Conservation (phyloP, 2,888 invertebrate genomes). For the Metallyticus violacea region DNA sequence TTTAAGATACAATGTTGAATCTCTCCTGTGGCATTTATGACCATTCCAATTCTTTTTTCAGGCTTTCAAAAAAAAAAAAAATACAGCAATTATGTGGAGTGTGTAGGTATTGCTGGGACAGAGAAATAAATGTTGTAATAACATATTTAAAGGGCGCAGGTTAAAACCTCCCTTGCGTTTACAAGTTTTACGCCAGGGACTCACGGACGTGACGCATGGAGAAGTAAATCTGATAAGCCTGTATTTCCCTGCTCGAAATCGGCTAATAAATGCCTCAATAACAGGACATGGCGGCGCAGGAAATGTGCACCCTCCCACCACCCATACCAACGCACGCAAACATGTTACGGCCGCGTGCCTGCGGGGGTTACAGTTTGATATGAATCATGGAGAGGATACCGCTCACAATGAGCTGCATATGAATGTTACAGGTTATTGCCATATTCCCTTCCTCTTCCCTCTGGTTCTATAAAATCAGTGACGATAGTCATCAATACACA, state of each 20-base stretch:
- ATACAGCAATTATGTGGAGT: too few species aligned
- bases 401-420: not conserved
- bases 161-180: too few species aligned
- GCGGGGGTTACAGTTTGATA: not conserved
- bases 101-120: too few species aligned
- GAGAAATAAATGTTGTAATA: too few species aligned
- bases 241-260: not conserved
- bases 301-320: too few species aligned
- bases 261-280: not conserved
- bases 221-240: not conserved
- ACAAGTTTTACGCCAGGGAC: not conserved
- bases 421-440: not conserved
- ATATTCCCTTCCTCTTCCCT: not conserved
- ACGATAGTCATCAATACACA: not conserved
- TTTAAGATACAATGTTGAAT: too few species aligned
- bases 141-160: not conserved
- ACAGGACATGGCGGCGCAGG: too few species aligned
- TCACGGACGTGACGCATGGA: not conserved
- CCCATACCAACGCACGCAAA: too few species aligned
- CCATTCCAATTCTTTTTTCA: too few species aligned
- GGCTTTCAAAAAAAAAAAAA: too few species aligned
- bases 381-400: not conserved
- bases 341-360: not conserved
- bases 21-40: too few species aligned
- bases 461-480: not conserved